phyloP scores from a whole-genome alignment of 2,888 invertebrate species.

The Plebejus melissa region DNA sequence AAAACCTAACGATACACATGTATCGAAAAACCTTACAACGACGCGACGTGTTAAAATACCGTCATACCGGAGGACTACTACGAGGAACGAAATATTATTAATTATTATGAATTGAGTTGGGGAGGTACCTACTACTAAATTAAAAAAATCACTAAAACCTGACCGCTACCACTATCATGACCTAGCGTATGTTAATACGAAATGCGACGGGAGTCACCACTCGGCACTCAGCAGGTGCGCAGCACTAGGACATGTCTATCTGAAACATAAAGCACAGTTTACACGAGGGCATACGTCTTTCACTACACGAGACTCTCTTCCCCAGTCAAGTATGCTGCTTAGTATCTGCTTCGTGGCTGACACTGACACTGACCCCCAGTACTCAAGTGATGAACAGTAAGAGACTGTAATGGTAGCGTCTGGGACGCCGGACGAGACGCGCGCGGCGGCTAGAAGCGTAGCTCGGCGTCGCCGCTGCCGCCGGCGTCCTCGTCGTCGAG shows the following conservation, averaged over 20 bases:
- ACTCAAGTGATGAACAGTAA: too few relatives aligned
- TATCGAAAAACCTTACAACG: neutral
- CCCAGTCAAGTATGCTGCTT: too few relatives aligned
- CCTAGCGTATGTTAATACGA: neutral
- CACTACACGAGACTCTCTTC: too few relatives aligned
- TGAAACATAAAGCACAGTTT: neutral
- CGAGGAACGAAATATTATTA: neutral
- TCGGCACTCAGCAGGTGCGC: neutral
- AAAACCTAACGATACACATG: neutral
- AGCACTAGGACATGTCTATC: neutral
- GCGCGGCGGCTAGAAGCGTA: constrained; percentile 40
- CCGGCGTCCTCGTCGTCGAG: constrained; percentile 87
- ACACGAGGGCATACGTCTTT: neutral
- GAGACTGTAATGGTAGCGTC: neutral
- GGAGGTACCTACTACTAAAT: neutral
- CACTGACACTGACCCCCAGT: too few relatives aligned
- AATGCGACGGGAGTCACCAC: neutral
- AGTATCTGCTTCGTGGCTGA: too few relatives aligned
- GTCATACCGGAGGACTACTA: neutral
- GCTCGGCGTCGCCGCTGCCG: constrained; percentile 80
- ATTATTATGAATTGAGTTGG: neutral
- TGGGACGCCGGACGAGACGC: neutral
- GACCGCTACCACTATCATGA: neutral
- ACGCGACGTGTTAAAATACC: neutral
- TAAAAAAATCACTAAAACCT: neutral